Evolutionary conservation across 2,797 vertebrate species (phyloP).

Genomic region (Botia kubotai): DNA sequence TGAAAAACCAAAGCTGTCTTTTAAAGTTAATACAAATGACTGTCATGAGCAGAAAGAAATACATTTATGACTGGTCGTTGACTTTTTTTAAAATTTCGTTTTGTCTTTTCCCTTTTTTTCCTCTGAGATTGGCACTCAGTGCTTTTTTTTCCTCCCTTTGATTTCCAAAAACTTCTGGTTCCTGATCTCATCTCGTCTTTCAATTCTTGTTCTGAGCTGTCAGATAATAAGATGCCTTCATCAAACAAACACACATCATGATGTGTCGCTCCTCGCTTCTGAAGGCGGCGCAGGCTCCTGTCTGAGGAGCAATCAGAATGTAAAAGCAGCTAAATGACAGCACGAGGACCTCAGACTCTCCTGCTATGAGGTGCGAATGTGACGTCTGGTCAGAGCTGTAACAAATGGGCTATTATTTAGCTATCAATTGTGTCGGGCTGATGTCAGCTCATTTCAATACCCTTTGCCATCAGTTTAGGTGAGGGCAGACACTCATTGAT

Average conservation of each 20-base stretch:
- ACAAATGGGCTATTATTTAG: conserved; percentile 68
- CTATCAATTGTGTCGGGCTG: conserved; percentile 67
- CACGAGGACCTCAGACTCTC: neutral
- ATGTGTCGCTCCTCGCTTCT: neutral
- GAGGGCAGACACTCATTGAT: conserved; percentile 65
- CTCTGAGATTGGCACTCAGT: neutral
- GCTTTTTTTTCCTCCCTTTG: neutral
- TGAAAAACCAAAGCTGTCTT: no score
- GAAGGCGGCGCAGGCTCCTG: neutral
- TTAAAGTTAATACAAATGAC: no score
- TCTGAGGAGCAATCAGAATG: conserved; percentile 20
- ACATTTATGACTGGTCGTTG: neutral
- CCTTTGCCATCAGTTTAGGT: conserved; percentile 56
- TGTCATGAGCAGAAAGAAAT: no score
- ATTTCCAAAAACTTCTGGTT: conserved; percentile 13
- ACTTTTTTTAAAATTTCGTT: neutral
- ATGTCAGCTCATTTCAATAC: conserved; percentile 64
- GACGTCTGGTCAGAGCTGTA: conserved; percentile 49
- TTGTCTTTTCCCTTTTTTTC: neutral
- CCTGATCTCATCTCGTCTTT: conserved; percentile 22
- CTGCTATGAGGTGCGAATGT: neutral
- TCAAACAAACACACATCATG: conserved; percentile 55
- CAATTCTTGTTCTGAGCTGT: conserved; percentile 36
- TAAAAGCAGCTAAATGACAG: conserved; percentile 40
- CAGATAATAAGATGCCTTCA: conserved; percentile 69